Conservation (phyloP, 1,140 invertebrate genomes). For the Leptestheria dahalacensis region DNA sequence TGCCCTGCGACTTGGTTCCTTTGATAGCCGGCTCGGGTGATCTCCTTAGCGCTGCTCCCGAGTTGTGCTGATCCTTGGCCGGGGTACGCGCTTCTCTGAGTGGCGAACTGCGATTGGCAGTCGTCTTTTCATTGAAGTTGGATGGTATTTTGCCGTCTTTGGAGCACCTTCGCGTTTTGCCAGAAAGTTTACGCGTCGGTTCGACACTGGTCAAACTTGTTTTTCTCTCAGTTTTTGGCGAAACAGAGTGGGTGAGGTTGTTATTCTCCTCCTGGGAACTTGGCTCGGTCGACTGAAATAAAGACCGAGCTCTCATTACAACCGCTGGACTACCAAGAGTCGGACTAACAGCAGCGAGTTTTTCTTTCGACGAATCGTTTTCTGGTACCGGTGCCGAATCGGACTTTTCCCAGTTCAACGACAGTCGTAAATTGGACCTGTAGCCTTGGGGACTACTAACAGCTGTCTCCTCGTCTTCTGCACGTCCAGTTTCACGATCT, state of each 20-base stretch:
- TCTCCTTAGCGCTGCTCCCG: neutral
- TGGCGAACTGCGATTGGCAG: no score
- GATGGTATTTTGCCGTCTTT: no score
- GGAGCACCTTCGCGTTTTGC: neutral
- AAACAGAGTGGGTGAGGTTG: neutral
- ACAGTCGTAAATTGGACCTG: neutral
- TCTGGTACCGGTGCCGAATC: neutral
- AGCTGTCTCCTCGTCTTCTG: neutral
- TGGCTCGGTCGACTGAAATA: neutral
- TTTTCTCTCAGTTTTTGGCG: neutral
- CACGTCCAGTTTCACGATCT: neutral
- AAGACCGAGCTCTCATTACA: constrained; percentile 10
- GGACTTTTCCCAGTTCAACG: neutral
- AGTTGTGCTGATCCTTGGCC: neutral
- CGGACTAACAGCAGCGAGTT: neutral
- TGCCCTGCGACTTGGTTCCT: constrained; percentile 24
- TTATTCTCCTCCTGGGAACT: neutral
- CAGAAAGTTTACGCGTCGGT: no score
- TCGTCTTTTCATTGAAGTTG: neutral
- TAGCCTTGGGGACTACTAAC: no score
- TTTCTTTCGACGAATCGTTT: neutral
- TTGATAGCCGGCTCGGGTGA: neutral
- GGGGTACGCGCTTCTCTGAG: neutral
- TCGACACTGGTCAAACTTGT: neutral
- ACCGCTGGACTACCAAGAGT: constrained; percentile 11